These are phyloP conservation scores for Corydoras sp. DNA, from an alignment of 2,113 vertebrate genomes.

Conservation along the genomic window DNA sequence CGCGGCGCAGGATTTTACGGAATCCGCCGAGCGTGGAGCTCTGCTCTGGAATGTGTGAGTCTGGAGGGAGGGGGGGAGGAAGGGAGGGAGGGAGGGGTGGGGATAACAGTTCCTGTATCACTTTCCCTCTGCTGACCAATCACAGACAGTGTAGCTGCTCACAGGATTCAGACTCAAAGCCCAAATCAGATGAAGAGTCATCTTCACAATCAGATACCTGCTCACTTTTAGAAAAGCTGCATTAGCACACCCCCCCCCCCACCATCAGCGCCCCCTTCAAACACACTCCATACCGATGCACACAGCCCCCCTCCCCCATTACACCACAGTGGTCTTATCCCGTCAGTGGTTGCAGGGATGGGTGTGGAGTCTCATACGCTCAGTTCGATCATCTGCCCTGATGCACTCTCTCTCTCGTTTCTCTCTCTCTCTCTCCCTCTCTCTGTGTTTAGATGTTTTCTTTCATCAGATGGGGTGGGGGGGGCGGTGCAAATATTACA, in stretches of 20 bases:
- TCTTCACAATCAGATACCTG: constrained; percentile 10
- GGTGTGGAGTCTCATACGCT: constrained; percentile 16
- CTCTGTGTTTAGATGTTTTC: too few species aligned
- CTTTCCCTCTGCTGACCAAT: constrained; percentile 22
- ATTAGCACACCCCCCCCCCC: too few species aligned
- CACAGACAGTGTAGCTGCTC: constrained; percentile 51
- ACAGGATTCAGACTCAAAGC: constrained; percentile 59
- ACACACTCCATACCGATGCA: background rate
- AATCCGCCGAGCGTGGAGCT: constrained; percentile 26
- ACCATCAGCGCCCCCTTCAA: background rate
- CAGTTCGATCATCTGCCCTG: background rate
- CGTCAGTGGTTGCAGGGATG: constrained; percentile 22
- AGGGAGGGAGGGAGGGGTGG: background rate
- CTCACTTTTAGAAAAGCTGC: background rate
- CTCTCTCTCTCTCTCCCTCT: too few species aligned
- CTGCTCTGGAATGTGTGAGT: constrained; percentile 48
- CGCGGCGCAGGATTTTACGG: constrained; percentile 37
- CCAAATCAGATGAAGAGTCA: constrained; percentile 52
- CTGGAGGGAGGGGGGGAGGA: constrained; percentile 7
- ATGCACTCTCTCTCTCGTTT: too few species aligned
- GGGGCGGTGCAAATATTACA: too few species aligned
- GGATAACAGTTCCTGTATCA: background rate
- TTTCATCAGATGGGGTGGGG: too few species aligned
- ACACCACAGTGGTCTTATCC: constrained; percentile 11
- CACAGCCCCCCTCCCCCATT: constrained; percentile 1